These are phyloP conservation scores for Craseonycteris thonglongyai DNA, from an alignment of 2,113 vertebrate genomes.

Conservation along the genomic window DNA sequence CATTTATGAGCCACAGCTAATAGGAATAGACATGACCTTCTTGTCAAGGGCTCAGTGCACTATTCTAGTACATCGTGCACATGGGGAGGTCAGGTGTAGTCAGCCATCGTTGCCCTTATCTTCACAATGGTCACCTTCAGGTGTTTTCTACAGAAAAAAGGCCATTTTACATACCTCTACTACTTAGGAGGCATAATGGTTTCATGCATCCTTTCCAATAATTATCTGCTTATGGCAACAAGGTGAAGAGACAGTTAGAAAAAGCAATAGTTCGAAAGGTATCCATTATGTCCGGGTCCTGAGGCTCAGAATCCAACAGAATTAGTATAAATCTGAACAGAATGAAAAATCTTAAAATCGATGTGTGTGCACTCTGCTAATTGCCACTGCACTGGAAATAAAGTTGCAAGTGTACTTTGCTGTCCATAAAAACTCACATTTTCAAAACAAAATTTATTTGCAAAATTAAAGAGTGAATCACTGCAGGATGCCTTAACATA, in stretches of 20 bases:
- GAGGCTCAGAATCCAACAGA: background rate
- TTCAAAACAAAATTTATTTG: background rate
- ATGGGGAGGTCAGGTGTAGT: background rate
- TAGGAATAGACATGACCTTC: background rate
- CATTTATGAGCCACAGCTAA: background rate
- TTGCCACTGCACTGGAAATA: background rate
- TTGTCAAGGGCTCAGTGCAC: rapidly evolving
- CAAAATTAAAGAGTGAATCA: background rate
- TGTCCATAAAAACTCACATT: background rate
- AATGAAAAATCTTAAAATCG: background rate
- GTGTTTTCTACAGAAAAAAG: background rate
- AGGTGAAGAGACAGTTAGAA: background rate
- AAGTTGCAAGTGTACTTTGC: background rate
- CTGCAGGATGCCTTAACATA: background rate
- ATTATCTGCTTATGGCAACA: background rate
- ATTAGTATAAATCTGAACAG: background rate
- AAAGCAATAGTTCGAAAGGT: background rate
- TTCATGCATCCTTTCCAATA: background rate
- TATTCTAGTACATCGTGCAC: background rate
- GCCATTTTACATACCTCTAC: background rate
- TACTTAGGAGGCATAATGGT: background rate
- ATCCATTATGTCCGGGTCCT: background rate
- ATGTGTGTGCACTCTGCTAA: background rate
- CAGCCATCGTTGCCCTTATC: background rate
- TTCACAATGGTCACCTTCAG: background rate